Conservation (phyloP, 2,113 vertebrate genomes). For the Platanista minor region DNA sequence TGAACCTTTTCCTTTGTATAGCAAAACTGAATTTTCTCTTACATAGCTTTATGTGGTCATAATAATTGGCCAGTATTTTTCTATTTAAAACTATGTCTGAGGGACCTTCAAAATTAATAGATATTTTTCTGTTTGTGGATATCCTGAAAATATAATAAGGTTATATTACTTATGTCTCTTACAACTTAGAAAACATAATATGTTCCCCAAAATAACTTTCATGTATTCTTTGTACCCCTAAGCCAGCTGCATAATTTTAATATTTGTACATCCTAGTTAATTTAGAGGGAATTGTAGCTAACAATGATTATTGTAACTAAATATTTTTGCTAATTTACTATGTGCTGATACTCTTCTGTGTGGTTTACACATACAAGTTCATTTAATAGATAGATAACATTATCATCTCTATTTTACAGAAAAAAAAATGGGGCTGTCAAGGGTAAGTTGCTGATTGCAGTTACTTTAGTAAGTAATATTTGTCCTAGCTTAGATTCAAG, state of each 20-base stretch:
- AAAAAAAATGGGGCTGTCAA: not conserved
- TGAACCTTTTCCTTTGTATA: conserved; percentile 12
- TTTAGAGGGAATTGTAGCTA: not conserved
- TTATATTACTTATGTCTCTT: not conserved
- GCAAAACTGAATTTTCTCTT: not conserved
- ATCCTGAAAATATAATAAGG: not conserved
- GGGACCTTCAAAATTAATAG: not conserved
- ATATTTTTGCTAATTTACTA: not conserved
- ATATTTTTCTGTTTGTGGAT: not conserved
- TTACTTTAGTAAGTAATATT: not conserved
- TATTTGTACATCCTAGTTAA: not conserved
- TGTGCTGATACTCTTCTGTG: not conserved
- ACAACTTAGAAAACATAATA: not conserved
- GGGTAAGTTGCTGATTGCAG: not conserved
- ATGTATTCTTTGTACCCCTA: not conserved
- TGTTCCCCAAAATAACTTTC: not conserved
- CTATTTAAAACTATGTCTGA: not conserved
- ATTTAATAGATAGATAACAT: not conserved
- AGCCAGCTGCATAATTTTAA: not conserved
- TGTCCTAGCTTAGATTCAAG: not conserved
- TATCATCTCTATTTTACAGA: not conserved
- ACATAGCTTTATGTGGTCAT: not conserved
- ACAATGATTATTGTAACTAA: not conserved
- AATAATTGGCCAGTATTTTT: not conserved
- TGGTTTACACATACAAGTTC: not conserved